These are phyloP conservation scores for Theretra japonica DNA, from an alignment of 2,888 invertebrate species.

Conservation along the genomic window DNA sequence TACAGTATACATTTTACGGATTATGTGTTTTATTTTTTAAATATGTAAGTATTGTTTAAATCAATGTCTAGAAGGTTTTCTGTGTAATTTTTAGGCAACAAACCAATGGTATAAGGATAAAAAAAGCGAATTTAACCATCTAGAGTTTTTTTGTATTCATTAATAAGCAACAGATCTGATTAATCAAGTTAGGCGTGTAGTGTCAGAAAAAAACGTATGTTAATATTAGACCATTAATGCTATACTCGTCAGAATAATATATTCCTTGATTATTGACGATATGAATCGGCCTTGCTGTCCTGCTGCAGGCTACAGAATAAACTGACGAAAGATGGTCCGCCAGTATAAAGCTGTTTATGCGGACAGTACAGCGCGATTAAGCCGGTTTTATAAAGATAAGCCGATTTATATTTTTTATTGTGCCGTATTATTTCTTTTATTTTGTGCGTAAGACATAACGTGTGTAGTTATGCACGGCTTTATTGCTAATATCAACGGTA, in stretches of 20 bases:
- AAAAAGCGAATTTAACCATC: no score
- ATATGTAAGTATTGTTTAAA: no score
- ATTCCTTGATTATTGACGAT: background rate
- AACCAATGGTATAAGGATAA: no score
- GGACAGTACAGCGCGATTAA: constrained; percentile 71
- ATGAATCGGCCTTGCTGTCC: background rate
- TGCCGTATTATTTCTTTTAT: constrained; percentile 73
- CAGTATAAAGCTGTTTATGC: constrained; percentile 45
- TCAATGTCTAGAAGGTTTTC: no score
- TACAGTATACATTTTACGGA: background rate
- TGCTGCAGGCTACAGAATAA: background rate
- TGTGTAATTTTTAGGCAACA: no score
- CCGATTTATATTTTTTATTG: constrained; percentile 82
- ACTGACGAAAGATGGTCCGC: background rate
- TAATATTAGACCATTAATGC: no score
- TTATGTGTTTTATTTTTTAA: no score
- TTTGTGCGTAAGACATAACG: constrained; percentile 67
- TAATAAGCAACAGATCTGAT: no score
- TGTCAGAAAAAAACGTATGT: no score
- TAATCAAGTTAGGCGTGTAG: no score
- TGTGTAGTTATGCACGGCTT: constrained; percentile 62
- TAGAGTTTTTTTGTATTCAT: no score
- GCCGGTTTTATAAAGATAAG: constrained; percentile 83
- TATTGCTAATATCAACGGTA: constrained; percentile 68
- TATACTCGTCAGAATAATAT: background rate